Evolutionary conservation across 2,113 vertebrate species (phyloP), one percentile per base, ranked within the genome.

Genomic region (Haemorhous mexicanus): DNA sequence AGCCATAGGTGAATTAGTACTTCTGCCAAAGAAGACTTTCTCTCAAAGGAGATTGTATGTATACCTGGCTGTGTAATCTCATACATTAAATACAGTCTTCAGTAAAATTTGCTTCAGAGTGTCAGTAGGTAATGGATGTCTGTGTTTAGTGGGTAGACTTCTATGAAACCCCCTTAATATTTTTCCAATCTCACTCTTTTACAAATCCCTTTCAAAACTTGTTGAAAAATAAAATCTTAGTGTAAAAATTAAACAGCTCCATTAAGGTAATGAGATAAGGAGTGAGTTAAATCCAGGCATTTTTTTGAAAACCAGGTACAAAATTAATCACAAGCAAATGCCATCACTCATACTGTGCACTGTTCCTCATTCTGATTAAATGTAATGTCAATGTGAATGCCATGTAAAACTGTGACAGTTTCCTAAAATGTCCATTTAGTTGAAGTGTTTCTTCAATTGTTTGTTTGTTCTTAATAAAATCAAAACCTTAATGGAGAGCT

Each of bases 341-440:
- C 14, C 20, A 35, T 73, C 53, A 47, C 13, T 79, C 58, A 91
- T 53, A 91, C 50, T 79, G 26, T 66, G 16, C 32, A 21, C 10
- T 66, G 37, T 56, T 84, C 53, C 55, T 84, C 47, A 43, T 80
- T 92, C 52, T 86, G 85, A 79, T 84, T 90, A 93, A 94, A 90
- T 50, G 27, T 35, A 76, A 72, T 74, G 6, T 62, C 77, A 62
- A 86, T 78, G 20, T 77, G 73, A 95, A 90, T 94, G 58, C 41
- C 27, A 68, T 24, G 22, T 77, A 85, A 87, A 90, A 89, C 59
- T 62, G 12, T 87, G 33, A 88, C 35, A 74, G 37, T 62, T 84
- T 90, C 44, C 33, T 63, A 79, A 90, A 93, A 87, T 89, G 70
- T 80, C 77, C 70, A 70, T 49, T 89, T 94, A 77, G 8, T 76